Base-by-base conservation (phyloP, 2,797 vertebrate genomes). In the Alca torda region DNA sequence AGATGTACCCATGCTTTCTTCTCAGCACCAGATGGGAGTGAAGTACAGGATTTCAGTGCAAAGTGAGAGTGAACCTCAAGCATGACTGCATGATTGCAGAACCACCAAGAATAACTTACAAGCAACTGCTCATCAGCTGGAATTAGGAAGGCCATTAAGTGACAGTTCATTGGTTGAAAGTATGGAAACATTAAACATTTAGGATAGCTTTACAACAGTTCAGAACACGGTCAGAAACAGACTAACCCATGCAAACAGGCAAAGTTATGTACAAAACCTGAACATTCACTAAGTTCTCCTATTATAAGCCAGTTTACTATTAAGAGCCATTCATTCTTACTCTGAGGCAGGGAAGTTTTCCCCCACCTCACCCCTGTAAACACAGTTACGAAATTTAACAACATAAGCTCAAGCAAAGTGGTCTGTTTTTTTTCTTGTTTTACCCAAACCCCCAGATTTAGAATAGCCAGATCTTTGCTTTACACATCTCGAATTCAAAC, bases 131-230 rank as follows among this genome's bases (percentile, higher is more conserved):
- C 68, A 74, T 59, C 28, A 81, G 21, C 35, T 80, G 63, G 37
- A 88, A 75, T 86, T 61, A 86, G 16, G 57, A 74, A 81, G n/a
- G n/a, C 23, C 85, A 78, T 68, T 87, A 94, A 89, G 20, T 60
- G 41, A 78, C 21, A 48, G n/a, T 24, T 51, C 60, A 56, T 16
- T 74, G 63, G 70, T 67, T 57, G 23, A 57, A 63, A 75, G 19
- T 30, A 74, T 48, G 23, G 68, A 60, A 91, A 56, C 9, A 70
- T 51, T 24, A 82, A 87, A 48, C 37, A 74, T 41, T 77, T 53
- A 46, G 37, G 41, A 81, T 25, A 39, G 30, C 73, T 90, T 84
- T 45, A 53, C 23, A 72, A 41, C 35, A 95, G 53, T 19, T 92
- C 72, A 78, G 50, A 19, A 72, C 11, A 46, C 2, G 3, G 59